Base-by-base conservation (phyloP, 2,797 vertebrate species). In the Tauraco hartlaubi region DNA sequence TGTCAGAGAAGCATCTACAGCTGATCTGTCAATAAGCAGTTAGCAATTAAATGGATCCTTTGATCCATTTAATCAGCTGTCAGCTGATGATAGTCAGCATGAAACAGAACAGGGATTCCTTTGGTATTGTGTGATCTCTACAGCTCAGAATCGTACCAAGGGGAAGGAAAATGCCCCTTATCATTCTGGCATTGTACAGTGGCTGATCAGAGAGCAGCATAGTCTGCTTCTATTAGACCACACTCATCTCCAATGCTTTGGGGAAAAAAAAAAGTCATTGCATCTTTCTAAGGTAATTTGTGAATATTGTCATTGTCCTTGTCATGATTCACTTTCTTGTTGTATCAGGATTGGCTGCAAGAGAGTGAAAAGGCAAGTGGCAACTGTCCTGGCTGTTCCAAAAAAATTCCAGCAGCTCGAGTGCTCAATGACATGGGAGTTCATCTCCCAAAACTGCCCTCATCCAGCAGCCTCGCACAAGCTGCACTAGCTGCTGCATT, bases 11-110 rank as follows among this genome's bases (percentile, higher is more conserved):
- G n/a, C 59, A 73, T 89, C 62, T 91, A 43, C 55, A 85, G 48
- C 92, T 87, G 81, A 85, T 72, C 58, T 79, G 68, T 69, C 84
- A 84, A 69, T 51, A 89, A 86, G 55, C 68, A 78, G 43, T 85
- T 85, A 62, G 71, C 63, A 85, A 62, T 87, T 95, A 89, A 91
- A 86, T 72, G 29, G 54, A n/a, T 85, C 44, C 63, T 91, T 85
- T 95, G 81, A 75, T 92, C 94, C 35, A 35, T 87, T 66, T 81
- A 2, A 39, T 0, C 0, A 72, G 71, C 55, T 89, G 67, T 72
- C 68, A 64, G 90, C 77, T 91, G 84, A 46, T 82, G 71, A 61
- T 68, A 56, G 74, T 17, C 28, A 15, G 59, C 5, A 4, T 91
- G 87, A 76, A 92, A 82, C 87, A 81, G 41, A 91, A 54, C 55